Conservation (phyloP, 2,113 vertebrate genomes). For the Ramphastos sulfuratus region DNA sequence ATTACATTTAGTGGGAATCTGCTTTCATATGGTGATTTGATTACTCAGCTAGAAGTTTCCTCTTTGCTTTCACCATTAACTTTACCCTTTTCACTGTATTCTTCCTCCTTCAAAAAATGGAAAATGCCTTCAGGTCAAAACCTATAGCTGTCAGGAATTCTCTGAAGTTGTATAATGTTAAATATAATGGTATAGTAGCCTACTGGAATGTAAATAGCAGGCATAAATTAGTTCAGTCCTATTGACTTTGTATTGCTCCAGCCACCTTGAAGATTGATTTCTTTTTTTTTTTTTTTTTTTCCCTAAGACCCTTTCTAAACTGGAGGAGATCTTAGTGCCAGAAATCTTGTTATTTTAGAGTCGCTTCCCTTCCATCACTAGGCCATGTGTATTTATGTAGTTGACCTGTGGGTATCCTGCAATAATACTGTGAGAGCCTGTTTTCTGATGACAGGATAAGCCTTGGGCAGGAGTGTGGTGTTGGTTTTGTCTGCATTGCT, state of each 20-base stretch:
- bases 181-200: neutral
- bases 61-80: neutral
- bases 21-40: neutral
- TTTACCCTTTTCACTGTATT: neutral
- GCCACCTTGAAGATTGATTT: neutral
- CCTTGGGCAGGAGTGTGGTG: neutral
- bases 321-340: neutral
- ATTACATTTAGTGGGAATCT: neutral
- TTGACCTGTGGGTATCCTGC: neutral
- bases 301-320: neutral
- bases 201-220: neutral
- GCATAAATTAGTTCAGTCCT: neutral
- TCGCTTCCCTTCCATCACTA: neutral
- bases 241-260: neutral
- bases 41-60: neutral
- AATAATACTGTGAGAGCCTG: neutral
- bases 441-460: slow-evolving; percentile 4
- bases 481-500: neutral
- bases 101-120: too few relatives aligned
- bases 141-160: neutral
- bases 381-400: neutral
- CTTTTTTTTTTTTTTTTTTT: neutral
- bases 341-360: neutral
- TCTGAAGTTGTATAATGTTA: neutral
- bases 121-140: neutral